A percentile compares a stretch with the other conserved stretches of the same genome.
Conservation (phyloP, 2,888 invertebrate species). For the Xestia sexstrigata region DNA sequence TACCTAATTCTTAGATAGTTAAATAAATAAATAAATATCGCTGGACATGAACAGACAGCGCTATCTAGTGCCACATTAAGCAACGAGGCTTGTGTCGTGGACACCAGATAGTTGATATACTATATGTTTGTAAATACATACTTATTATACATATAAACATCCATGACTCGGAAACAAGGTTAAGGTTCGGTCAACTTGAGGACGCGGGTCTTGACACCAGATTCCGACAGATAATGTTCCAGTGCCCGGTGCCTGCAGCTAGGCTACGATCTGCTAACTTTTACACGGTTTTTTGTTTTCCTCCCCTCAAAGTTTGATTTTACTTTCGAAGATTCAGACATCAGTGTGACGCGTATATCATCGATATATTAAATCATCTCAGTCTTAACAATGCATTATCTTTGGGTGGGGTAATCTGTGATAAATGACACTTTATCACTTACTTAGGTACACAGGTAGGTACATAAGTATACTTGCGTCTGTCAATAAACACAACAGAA, state of each 20-base stretch:
- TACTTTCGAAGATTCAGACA: not conserved
- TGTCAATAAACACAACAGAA: constrained; percentile 32
- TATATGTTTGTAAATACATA: too few relatives aligned
- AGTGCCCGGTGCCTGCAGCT: not conserved
- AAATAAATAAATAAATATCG: too few relatives aligned
- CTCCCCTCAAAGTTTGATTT: not conserved
- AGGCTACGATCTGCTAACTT: not conserved
- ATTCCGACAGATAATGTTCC: not conserved
- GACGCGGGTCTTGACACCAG: not conserved
- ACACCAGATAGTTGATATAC: too few relatives aligned
- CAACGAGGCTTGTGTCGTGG: too few relatives aligned
- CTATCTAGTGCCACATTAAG: too few relatives aligned
- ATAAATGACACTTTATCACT: constrained; percentile 15
- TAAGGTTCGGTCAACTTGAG: not conserved
- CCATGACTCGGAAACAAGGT: too few relatives aligned
- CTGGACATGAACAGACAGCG: too few relatives aligned
- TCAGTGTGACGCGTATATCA: not conserved
- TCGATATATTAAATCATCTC: not conserved
- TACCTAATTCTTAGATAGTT: not conserved
- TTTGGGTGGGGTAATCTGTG: not conserved
- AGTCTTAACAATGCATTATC: not conserved
- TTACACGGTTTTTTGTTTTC: not conserved
- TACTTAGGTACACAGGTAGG: not conserved
- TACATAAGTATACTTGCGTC: not conserved
- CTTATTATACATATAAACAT: too few relatives aligned